Base-by-base conservation (phyloP, 2,797 vertebrate species). In the Pitangus sulphuratus region DNA sequence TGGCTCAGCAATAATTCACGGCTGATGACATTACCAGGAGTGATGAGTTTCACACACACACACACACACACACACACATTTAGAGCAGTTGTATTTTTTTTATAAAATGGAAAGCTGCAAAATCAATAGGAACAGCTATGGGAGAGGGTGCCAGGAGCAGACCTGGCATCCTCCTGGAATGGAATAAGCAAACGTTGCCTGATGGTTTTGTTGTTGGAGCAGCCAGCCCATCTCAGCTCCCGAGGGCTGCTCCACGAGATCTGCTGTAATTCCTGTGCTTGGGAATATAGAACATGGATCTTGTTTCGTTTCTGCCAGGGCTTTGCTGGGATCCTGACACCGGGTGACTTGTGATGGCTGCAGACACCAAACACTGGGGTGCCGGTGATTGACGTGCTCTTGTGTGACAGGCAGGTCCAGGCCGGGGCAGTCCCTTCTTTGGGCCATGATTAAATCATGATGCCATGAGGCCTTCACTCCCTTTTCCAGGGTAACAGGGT, bases 331-430 rank as follows among this genome's bases (percentile, higher is more conserved):
- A 81, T 33, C 6, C 58, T 90, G 95, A 37, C 91, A 57, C 17
- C 70, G 62, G 75, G 77, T 95, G 96, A 75, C 91, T 93, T 30
- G 60, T 54, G 95, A 71, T 80, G 84, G 17, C 65, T 92, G 97
- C 64, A 89, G 39, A 39, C 39, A 39, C 39, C 39, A 39, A 97
- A 72, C 94, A 77, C 74, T 85, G 71, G 95, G 88, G 72, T 89
- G 96, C 84, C 42, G 9, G 26, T 86, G 97, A 79, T 74, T 95
- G 97, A 93, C 39, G 33, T 71, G 93, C 90, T 92, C 70, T 83
- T 94, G 93, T 96, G 97, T 90, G 97, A 69, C 95, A 95, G 96
- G 96, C 91, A 66, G 95, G 93, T 89, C 70, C 71, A 50, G 89
- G 88, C 87, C 83, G 77, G 61, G 82, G 30, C 94, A 53, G 47